Evolutionary conservation across 1,140 invertebrate genomes (phyloP), one percentile per base, ranked within the genome.

Genomic region (Lasioglossum baleicum): DNA sequence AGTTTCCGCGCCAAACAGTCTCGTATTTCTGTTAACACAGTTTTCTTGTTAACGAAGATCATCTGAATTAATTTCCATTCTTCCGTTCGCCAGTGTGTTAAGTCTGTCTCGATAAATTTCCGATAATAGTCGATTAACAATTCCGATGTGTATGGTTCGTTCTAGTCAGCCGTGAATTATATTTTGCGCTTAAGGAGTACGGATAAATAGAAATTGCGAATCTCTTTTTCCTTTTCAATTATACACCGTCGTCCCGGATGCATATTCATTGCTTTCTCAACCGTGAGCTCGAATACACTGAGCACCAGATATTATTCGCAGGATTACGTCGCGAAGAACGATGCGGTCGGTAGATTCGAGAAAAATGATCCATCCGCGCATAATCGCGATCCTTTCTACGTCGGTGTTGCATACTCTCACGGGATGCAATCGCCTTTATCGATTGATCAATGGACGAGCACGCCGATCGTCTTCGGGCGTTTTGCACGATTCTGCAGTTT

Each of bases 51-150:
- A 35, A 56, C 13, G 7, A 3, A 20, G 22, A 0, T 15, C n/a
- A 48, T 0, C 3, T 11, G 15, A 48, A 48, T 10, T 44, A 8
- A n/a, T 61, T 72, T 61, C 58, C 40, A 20, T 72, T 63, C 22
- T 31, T 13, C 7, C 60, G 31, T 63, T 63, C 8, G 15, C 7
- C n/a, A 61, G 70, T 10, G 6, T 8, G 22, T 31, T 61, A 44
- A 72, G 48, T n/a, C 13, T 22, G 10, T 15, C 58, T 1, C 15
- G 22, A 61, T 72, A 60, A 44, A 61, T 48, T 60, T 0, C 15
- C 60, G 20, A n/a, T 31, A 44, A 63, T 26, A 44, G 17, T 73
- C 60, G 20, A 63, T 63, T 63, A 73, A 61, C 42, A 8, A 64
- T 51, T 48, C 17, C 40, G 10, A 10, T 48, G 7, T 13, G n/a